Base-by-base conservation (phyloP, 2,797 vertebrate species). In the Streptopelia turtur region DNA sequence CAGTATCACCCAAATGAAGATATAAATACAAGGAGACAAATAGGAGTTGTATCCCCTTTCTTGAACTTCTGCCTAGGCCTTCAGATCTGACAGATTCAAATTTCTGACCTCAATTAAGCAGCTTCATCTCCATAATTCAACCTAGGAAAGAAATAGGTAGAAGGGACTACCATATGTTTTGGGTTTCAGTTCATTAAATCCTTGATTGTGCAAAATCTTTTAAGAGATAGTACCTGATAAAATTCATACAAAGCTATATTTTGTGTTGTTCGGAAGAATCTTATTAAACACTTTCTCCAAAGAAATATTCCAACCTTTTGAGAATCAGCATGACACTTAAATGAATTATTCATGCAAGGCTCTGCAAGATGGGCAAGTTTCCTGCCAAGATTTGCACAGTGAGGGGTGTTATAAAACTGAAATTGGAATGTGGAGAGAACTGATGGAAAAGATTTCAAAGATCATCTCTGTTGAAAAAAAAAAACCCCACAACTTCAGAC, bases 341-440 rank as follows among this genome's bases (percentile, higher is more conserved):
- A 97, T 98, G 97, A 98, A 98, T 98, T 98, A 98, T 98, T 98
- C 97, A 98, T 94, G 69, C 94, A 81, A 93, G 87, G 93, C 95
- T 97, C 96, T 37, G 92, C 92, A 95, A 97, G 97, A 97, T 93
- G 97, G 97, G 95, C 93, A 96, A 95, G 96, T 87, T 97, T 96
- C 97, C 97, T 98, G 97, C 97, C 97, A 98, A 96, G 97, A 68
- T 87, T 95, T 78, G 91, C 97, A 94, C 97, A 98, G 97, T 93
- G 71, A 97, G 97, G 94, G 96, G 94, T 96, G 96, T 96, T 94
- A 96, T 83, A 97, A 97, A 97, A 94, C 94, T 96, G 94, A 97
- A 97, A 98, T 97, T 97, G 95, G 79, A 94, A 74, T 94, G 96
- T 93, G 94, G 93, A 95, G 91, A 89, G 91, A 96, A 82, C 24